These are phyloP conservation scores for Pseudomyrmex sp. DNA, from an alignment of 1,140 invertebrate genomes.

Conservation along the genomic window DNA sequence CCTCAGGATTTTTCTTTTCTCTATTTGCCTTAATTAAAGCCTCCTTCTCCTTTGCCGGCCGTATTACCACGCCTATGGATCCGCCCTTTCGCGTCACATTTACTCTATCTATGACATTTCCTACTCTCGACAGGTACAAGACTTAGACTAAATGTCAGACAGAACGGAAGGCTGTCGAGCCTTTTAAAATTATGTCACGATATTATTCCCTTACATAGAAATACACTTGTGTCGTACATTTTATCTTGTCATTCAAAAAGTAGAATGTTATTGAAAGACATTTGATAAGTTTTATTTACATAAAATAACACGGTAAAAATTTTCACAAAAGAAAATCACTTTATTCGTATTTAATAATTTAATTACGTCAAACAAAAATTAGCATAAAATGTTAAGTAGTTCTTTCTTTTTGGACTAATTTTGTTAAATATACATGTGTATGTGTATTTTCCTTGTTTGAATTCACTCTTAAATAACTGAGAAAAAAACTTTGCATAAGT, in stretches of 20 bases:
- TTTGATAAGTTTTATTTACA: background rate
- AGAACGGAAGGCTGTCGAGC: slow-evolving; percentile 46
- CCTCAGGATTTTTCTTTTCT: slow-evolving; percentile 84
- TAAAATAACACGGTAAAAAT: background rate
- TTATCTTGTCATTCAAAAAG: slow-evolving; percentile 26
- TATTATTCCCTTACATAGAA: slow-evolving; percentile 9
- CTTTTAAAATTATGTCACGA: slow-evolving; percentile 57
- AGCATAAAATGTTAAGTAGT: slow-evolving; percentile 44
- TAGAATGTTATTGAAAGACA: background rate
- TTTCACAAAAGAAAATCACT: background rate
- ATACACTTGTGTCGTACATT: slow-evolving; percentile 46
- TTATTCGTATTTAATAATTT: too few species aligned
- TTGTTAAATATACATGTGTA: background rate
- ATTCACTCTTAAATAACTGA: background rate
- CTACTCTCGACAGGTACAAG: slow-evolving; percentile 62
- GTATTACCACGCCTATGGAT: slow-evolving; percentile 74
- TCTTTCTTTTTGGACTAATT: background rate
- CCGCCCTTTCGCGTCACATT: slow-evolving; percentile 69
- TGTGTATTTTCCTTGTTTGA: background rate
- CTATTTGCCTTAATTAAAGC: slow-evolving; percentile 84
- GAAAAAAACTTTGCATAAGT: slow-evolving; percentile 38
- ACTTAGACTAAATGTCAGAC: slow-evolving; percentile 58
- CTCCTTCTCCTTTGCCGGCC: slow-evolving; percentile 74
- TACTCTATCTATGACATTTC: slow-evolving; percentile 52
- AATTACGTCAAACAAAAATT: too few species aligned